phyloP scores from a whole-genome alignment of 2,113 vertebrate species.

The Romanogobio albipinnatus region DNA sequence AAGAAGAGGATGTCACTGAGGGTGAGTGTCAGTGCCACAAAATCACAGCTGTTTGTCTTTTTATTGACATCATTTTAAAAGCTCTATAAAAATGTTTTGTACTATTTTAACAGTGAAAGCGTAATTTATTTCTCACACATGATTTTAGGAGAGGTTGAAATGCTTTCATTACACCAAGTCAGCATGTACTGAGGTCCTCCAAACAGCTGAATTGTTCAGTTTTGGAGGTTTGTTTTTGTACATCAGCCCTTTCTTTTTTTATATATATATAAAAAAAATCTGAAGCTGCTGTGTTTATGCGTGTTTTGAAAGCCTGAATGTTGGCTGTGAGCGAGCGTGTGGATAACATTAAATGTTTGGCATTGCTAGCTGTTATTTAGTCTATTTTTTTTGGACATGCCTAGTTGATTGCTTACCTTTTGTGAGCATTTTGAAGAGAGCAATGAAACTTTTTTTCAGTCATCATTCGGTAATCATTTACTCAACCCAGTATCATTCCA shows the following conservation, averaged over 20 bases:
- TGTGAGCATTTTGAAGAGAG: conserved; percentile 8
- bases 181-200: conserved; percentile 45
- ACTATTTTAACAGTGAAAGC: neutral
- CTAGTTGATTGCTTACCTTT: neutral
- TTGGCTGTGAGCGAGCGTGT: conserved; percentile 46
- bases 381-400: neutral
- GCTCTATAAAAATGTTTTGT: neutral
- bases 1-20: conserved; percentile 72
- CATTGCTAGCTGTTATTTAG: conserved; percentile 10
- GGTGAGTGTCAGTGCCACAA: conserved; percentile 71
- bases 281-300: conserved; percentile 53
- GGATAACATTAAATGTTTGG: conserved; percentile 31
- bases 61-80: neutral
- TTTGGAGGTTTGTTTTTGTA: conserved; percentile 7
- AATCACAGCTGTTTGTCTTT: conserved; percentile 11
- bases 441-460: conserved; percentile 5
- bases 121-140: conserved; percentile 1
- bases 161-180: neutral
- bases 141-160: too few relatives aligned
- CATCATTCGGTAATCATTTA: neutral
- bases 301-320: conserved; percentile 8
- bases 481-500: neutral
- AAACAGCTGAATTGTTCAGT: conserved; percentile 17
- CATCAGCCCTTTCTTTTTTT: conserved; percentile 61
- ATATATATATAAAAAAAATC: conserved; percentile 50